Conservation (phyloP, 2,797 vertebrate genomes). For the Poliocrania exsul region DNA sequence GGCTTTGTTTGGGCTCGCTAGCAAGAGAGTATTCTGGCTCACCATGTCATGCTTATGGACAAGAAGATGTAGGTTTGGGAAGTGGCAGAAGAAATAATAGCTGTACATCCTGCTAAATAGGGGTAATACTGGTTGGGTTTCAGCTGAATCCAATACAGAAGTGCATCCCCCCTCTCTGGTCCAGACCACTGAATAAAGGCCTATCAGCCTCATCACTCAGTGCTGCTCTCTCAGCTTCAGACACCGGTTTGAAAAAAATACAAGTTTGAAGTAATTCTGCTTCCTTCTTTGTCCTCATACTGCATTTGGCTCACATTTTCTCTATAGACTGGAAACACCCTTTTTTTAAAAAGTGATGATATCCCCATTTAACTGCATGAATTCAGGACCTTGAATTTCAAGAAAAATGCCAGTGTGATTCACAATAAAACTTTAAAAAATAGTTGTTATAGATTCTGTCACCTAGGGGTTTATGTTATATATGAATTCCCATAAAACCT, state of each 20-base stretch:
- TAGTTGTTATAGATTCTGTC: not conserved
- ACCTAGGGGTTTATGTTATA: not conserved
- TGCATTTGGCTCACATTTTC: not conserved
- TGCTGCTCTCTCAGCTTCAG: not conserved
- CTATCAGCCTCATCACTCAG: not conserved
- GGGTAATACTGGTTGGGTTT: not conserved
- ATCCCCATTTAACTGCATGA: not conserved
- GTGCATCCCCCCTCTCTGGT: not conserved
- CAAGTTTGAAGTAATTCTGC: not conserved
- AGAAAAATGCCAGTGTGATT: not conserved
- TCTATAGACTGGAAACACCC: not conserved
- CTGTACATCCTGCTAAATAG: accelerated
- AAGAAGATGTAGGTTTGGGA: not conserved
- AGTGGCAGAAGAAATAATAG: not conserved
- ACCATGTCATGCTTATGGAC: not conserved
- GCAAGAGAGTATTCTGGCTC: not conserved
- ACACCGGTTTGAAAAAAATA: not conserved
- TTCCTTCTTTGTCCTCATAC: not conserved
- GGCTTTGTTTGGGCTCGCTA: not conserved
- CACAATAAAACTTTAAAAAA: not conserved
- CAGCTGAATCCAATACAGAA: not conserved
- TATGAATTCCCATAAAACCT: not conserved
- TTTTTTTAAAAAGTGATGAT: not conserved
- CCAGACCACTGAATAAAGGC: not conserved
- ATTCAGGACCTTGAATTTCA: not conserved